Base-by-base conservation (phyloP, 2,888 invertebrate genomes). In the Hirudinaria manillensis region DNA sequence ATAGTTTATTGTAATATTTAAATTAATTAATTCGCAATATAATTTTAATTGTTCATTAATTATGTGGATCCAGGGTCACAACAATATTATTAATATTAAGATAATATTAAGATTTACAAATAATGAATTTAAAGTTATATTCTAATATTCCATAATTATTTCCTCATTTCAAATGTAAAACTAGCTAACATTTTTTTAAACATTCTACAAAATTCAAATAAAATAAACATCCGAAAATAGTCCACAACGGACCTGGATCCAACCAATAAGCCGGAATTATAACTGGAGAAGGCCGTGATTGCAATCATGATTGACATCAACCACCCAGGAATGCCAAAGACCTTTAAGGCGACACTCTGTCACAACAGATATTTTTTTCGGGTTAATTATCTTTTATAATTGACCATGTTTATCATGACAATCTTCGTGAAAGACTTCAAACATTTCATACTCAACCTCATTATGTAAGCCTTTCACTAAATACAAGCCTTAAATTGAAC, bases 281-380 rank as follows among this genome's bases (percentile, higher is more conserved):
- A 76, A 55, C 78, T 78, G 36, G 75, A 75, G 7, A 53, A 70
- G 24, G 76, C 76, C 16, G 70, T 78, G 56, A 78, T 55, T 29
- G 77, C 72, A 29, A 78, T 78, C 24, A 75, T 24, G 65, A 82
- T 75, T 0, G 83, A 83, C 55, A 83, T 81, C 6, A 83, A 77
- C 79, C 81, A 83, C 21, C 65, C 65, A 13, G 45, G 21, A 13
- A 27, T 27, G 1, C 61, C 73, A 51, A 73, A 38, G 21, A 73
- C 65, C 38, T 65, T 61, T n/a, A 55, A 24, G 10, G 65, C 29
- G 7, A 56, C 73, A 53, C 32, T 53, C 72, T 72, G 72, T 4
- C 29, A 34, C 10, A 45, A 51, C 7, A 32, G 68, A 10, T 29
- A 68, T 34, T 53, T 53, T 21, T 13, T 19, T 34, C 7, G 7